phyloP scores from a whole-genome alignment of 2,113 vertebrate genomes.

The Nothocercus julius region DNA sequence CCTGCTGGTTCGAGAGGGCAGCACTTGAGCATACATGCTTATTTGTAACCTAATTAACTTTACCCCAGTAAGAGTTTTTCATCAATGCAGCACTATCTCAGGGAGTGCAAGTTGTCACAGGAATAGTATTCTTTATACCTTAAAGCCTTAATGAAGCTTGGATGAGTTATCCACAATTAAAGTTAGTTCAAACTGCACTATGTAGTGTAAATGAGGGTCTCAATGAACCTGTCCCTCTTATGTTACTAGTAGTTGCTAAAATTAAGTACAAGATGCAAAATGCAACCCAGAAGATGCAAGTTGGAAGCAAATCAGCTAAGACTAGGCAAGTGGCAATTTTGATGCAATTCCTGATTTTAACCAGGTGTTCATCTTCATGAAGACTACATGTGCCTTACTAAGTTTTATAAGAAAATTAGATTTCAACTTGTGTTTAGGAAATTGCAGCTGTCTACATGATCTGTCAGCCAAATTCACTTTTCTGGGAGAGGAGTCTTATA shows the following conservation, averaged over 20 bases:
- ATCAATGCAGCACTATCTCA: not conserved
- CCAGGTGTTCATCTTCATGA: not conserved
- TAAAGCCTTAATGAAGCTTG: not conserved
- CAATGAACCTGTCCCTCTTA: not conserved
- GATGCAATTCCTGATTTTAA: not conserved
- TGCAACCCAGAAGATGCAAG: not conserved
- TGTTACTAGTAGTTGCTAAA: not conserved
- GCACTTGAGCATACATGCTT: not conserved
- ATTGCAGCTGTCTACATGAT: not conserved
- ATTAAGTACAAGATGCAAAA: not conserved
- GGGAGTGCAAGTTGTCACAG: not conserved
- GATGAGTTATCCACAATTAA: not conserved
- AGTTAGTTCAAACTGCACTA: not conserved
- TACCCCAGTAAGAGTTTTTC: not conserved
- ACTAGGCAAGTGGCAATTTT: not conserved
- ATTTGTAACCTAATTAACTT: not conserved
- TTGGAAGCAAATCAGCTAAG: not conserved
- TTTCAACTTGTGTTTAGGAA: not conserved
- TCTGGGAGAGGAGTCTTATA: not conserved
- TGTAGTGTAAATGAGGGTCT: not conserved
- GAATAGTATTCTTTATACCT: not conserved
- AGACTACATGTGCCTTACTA: not conserved
- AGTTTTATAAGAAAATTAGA: not conserved
- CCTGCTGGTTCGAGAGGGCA: not conserved
- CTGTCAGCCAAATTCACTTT: not conserved